Percentiles rank a stretch among this genome's conserved stretches.
Evolutionary conservation across 2,888 invertebrate genomes (phyloP).

Genomic region (Nemurella pictetii): DNA sequence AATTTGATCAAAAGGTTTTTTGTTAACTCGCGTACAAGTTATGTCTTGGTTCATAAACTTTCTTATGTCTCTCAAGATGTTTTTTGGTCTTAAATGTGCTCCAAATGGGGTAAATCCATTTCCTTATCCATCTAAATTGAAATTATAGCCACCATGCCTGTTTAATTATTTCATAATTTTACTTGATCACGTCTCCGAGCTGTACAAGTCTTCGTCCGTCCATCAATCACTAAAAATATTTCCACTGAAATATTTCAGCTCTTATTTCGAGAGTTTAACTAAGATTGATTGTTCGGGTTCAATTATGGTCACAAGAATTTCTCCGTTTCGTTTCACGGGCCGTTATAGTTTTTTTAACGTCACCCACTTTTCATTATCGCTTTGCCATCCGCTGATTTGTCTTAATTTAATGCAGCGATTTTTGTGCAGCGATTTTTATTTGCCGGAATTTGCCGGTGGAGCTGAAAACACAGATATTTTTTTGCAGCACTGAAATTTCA

Average conservation of each 20-base stretch:
- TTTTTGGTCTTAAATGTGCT: background rate
- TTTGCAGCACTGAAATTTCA: background rate
- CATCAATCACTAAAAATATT: background rate
- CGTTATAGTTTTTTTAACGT: background rate
- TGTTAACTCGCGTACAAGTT: background rate
- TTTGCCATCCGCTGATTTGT: background rate
- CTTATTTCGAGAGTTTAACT: background rate
- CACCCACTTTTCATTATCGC: background rate
- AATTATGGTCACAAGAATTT: background rate
- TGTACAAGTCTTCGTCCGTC: background rate
- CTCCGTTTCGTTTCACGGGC: background rate
- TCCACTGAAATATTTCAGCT: background rate
- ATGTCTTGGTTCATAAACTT: background rate
- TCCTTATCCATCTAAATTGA: background rate
- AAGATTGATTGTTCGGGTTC: background rate
- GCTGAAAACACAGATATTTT: background rate
- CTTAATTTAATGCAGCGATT: background rate
- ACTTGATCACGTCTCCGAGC: background rate
- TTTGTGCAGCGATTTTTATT: background rate
- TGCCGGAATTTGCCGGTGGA: background rate
- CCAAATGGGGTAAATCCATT: background rate
- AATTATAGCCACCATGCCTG: background rate
- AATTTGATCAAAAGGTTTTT: background rate
- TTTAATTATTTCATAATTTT: background rate
- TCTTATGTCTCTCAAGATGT: background rate